Evolutionary conservation across 2,113 vertebrate genomes (phyloP).

Genomic region (Laterallus jamaicensis): DNA sequence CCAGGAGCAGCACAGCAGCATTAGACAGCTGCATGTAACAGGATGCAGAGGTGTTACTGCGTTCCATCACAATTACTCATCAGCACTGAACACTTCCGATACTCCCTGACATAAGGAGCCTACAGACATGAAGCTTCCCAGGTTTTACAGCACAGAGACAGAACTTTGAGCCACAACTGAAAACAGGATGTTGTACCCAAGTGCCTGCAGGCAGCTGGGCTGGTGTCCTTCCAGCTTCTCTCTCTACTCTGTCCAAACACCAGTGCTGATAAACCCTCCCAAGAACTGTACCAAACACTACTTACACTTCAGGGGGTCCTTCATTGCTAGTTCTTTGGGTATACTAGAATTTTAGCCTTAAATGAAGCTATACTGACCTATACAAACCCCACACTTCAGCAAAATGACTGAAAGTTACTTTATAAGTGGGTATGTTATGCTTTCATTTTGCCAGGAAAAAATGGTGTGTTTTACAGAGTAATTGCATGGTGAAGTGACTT

Average conservation of each 20-base stretch:
- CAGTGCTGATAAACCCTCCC: background rate
- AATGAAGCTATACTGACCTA: background rate
- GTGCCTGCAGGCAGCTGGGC: background rate
- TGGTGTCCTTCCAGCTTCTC: constrained; percentile 16
- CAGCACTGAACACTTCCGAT: background rate
- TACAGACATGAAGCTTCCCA: background rate
- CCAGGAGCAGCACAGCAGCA: background rate
- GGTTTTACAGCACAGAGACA: background rate
- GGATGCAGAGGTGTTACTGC: rapidly evolving
- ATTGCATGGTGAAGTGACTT: background rate
- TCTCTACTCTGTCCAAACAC: background rate
- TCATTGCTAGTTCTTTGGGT: background rate
- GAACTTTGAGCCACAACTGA: background rate
- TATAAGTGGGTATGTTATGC: background rate
- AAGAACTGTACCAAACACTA: background rate
- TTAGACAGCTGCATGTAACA: background rate
- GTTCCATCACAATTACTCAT: background rate
- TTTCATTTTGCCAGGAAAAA: background rate
- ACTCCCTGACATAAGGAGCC: background rate
- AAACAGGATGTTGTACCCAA: background rate
- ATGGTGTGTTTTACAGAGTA: background rate
- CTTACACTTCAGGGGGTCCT: background rate
- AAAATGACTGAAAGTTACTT: background rate
- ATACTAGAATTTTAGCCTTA: background rate
- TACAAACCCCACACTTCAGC: background rate